phyloP scores from a whole-genome alignment of 2,888 invertebrate species.

The Isoperla grammatica region DNA sequence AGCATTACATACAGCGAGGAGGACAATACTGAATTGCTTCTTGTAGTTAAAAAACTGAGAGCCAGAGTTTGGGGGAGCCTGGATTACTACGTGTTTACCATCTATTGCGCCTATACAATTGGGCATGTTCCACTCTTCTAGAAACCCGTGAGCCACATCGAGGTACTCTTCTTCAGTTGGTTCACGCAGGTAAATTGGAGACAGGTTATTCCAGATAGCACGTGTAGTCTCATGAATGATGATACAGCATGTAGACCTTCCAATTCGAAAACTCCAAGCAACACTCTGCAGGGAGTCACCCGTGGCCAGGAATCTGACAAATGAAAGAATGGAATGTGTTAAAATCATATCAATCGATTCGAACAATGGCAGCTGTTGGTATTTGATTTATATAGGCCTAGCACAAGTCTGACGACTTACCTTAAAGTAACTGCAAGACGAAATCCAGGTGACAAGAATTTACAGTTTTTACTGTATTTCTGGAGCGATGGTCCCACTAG shows the following conservation, averaged over 20 bases:
- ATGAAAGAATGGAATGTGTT: background rate
- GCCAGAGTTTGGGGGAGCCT: conserved; percentile 25
- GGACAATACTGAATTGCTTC: background rate
- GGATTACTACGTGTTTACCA: conserved; percentile 10
- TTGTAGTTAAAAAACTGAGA: conserved; percentile 4
- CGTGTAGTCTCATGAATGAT: background rate
- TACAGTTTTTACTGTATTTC: background rate
- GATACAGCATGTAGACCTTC: background rate
- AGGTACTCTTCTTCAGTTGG: conserved; percentile 7
- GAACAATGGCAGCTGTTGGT: background rate
- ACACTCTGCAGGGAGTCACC: background rate
- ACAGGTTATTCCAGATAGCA: conserved; percentile 7
- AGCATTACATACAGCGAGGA: background rate
- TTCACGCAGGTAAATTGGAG: background rate
- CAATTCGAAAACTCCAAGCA: conserved; percentile 2
- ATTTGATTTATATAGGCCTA: too few species aligned
- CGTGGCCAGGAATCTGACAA: background rate
- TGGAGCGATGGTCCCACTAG: background rate
- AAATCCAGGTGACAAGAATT: background rate
- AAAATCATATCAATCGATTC: background rate
- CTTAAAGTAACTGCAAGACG: conserved; percentile 10
- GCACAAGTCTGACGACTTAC: too few species aligned
- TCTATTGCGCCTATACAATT: conserved; percentile 9
- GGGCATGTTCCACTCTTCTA: background rate
- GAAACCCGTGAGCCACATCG: conserved; percentile 2